These are phyloP conservation scores for Apodemia duryi DNA, from an alignment of 2,888 invertebrate genomes.

Conservation along the genomic window DNA sequence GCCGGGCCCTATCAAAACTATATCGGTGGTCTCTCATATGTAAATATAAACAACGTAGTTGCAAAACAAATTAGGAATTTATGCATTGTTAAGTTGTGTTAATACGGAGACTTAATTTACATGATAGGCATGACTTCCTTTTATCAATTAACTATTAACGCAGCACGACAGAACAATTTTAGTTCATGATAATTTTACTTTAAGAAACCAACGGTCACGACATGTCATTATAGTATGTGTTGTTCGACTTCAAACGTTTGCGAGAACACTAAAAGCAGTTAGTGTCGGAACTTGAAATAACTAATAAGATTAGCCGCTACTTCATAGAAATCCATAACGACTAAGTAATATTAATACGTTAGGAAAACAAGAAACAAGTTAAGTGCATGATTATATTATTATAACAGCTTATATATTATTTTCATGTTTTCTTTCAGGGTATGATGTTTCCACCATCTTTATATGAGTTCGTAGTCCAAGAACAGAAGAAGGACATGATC, in stretches of 20 bases:
- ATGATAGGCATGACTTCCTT: conserved; percentile 25
- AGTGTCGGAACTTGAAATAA: conserved; percentile 26
- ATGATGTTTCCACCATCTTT: conserved; percentile 94
- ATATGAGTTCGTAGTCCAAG: conserved; percentile 87
- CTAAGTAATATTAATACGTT: conserved; percentile 20
- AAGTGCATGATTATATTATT: background rate
- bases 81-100: conserved; percentile 7
- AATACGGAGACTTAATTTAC: conserved; percentile 16
- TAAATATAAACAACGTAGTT: background rate
- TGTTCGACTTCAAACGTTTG: conserved; percentile 29
- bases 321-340: conserved; percentile 29
- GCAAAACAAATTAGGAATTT: conserved; percentile 9
- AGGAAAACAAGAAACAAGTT: conserved; percentile 6
- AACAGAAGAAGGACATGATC: conserved; percentile 90
- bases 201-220: conserved; percentile 29
- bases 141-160: conserved; percentile 32
- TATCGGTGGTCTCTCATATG: background rate
- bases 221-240: conserved; percentile 28
- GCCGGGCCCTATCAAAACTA: background rate
- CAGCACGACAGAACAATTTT: conserved; percentile 31
- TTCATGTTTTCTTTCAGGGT: conserved; percentile 61
- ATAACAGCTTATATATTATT: background rate
- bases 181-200: conserved; percentile 30
- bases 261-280: conserved; percentile 30
- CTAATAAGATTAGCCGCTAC: conserved; percentile 30